These are phyloP conservation scores for Nipponacmea schrenckii DNA, from an alignment of 2,888 invertebrate species.

Conservation along the genomic window DNA sequence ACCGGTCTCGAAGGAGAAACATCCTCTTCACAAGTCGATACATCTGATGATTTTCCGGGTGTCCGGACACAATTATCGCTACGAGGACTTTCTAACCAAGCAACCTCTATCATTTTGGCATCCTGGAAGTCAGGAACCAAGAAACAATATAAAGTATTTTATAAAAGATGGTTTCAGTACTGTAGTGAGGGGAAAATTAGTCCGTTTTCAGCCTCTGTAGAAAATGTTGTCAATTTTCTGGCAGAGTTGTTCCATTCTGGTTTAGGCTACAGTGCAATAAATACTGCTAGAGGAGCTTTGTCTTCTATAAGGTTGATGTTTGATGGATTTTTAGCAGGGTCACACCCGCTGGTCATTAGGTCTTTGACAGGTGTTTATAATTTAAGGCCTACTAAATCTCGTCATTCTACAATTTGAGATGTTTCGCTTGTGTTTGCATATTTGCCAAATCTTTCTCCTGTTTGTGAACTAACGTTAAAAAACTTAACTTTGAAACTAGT, in stretches of 20 bases:
- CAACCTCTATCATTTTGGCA: too few species aligned
- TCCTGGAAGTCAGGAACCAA: slow-evolving; percentile 12
- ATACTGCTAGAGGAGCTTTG: not conserved
- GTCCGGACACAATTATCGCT: too few species aligned
- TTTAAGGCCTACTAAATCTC: not conserved
- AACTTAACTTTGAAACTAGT: not conserved
- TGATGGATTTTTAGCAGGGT: not conserved
- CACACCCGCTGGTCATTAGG: not conserved
- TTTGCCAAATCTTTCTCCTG: too few species aligned
- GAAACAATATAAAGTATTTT: not conserved
- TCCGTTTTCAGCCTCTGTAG: not conserved
- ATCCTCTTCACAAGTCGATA: not conserved
- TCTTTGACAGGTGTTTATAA: not conserved
- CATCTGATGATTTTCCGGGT: not conserved
- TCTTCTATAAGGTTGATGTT: not conserved
- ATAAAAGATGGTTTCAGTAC: not conserved
- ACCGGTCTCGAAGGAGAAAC: not conserved
- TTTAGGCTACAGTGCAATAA: not conserved
- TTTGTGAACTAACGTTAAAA: not conserved
- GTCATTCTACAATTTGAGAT: not conserved
- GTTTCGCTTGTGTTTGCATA: not conserved
- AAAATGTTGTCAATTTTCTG: too few species aligned
- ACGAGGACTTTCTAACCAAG: too few species aligned
- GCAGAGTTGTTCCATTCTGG: not conserved
- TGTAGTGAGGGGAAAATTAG: not conserved